These are phyloP conservation scores for Sciurus niger DNA, from an alignment of 2,113 vertebrate species.

Conservation along the genomic window DNA sequence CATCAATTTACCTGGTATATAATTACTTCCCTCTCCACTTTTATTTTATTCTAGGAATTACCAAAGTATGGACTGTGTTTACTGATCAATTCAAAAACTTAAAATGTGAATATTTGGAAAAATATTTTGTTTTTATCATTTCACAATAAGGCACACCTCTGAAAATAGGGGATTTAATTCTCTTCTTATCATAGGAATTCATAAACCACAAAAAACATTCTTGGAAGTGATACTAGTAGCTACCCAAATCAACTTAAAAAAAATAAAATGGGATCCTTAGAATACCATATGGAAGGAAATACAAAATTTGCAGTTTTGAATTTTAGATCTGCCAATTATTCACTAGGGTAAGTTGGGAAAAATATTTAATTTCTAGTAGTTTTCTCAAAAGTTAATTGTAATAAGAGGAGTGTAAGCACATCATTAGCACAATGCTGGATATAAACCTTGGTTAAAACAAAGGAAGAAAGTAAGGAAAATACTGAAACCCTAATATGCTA, in stretches of 20 bases:
- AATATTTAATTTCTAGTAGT: not conserved
- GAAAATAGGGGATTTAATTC: conserved; percentile 18
- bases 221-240: not conserved
- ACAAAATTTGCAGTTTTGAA: not conserved
- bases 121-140: not conserved
- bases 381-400: not conserved
- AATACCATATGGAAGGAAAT: not conserved
- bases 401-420: not conserved
- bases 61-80: not conserved
- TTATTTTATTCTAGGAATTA: not conserved
- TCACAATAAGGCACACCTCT: not conserved
- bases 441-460: not conserved
- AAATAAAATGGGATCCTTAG: not conserved
- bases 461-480: not conserved
- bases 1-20: not conserved
- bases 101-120: not conserved
- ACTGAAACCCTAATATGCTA: not conserved
- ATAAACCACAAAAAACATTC: not conserved
- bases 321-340: not conserved
- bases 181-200: not conserved
- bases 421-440: not conserved
- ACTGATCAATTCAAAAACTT: not conserved
- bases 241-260: not conserved
- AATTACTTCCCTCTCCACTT: not conserved
- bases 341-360: not conserved